phyloP scores from a whole-genome alignment of 2,113 vertebrate genomes.

The Meles meles region DNA sequence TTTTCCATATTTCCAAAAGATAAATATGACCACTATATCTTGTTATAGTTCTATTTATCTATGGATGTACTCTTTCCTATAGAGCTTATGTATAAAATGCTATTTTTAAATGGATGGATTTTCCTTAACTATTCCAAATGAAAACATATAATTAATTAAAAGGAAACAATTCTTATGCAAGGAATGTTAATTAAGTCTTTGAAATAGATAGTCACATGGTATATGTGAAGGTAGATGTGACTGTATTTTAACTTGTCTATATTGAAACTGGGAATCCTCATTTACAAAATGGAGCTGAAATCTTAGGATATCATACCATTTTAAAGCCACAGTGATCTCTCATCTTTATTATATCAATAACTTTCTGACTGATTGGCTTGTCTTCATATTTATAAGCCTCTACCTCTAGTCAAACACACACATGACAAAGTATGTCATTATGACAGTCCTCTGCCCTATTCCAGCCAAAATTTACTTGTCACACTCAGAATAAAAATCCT shows the following conservation, averaged over 20 bases:
- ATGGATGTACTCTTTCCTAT: not conserved
- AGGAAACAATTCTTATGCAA: not conserved
- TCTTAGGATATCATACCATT: not conserved
- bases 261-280: not conserved
- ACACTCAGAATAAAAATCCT: not conserved
- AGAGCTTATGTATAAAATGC: not conserved
- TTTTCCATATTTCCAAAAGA: not conserved
- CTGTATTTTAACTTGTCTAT: not conserved
- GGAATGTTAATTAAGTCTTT: not conserved
- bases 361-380: not conserved
- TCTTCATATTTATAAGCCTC: not conserved
- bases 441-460: not conserved
- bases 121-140: not conserved
- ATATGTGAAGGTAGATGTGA: not conserved
- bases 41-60: not conserved
- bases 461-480: not conserved
- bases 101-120: not conserved
- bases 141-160: not conserved
- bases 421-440: not conserved
- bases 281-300: not conserved
- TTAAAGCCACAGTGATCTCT: not conserved
- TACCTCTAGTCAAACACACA: not conserved
- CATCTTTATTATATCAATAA: not conserved
- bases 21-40: not conserved
- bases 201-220: not conserved